Percentiles rank a stretch among this genome's conserved stretches.
These are phyloP conservation scores for Rhinophrynus dorsalis DNA, from an alignment of 2,797 vertebrate genomes.

Conservation along the genomic window DNA sequence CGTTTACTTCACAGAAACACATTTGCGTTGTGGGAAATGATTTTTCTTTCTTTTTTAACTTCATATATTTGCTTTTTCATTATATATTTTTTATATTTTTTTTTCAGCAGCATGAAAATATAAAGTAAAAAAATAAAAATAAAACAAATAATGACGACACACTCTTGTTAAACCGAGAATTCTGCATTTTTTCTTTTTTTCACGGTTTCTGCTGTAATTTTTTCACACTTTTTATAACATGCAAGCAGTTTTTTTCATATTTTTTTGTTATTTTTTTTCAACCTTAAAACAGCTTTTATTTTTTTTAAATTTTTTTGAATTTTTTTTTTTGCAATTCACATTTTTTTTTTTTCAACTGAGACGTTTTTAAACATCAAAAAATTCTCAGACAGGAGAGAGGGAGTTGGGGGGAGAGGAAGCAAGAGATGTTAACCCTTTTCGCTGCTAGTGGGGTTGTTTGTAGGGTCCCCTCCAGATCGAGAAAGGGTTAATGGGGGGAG, in stretches of 20 bases:
- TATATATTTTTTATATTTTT: constrained; percentile 12
- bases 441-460: neutral
- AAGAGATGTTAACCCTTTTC: constrained; percentile 52
- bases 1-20: constrained; percentile 42
- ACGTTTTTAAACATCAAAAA: constrained; percentile 41
- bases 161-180: constrained; percentile 38
- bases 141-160: constrained; percentile 46
- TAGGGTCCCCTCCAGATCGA: neutral
- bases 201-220: constrained; percentile 49
- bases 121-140: constrained; percentile 7
- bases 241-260: constrained; percentile 43
- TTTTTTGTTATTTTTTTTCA: constrained; percentile 39
- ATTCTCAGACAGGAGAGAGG: constrained; percentile 36
- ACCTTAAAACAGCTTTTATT: constrained; percentile 28
- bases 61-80: constrained; percentile 1
- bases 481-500: neutral
- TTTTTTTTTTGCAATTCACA: constrained; percentile 43
- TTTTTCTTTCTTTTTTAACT: neutral
- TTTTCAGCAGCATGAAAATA: constrained; percentile 25
- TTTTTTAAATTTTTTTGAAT: constrained; percentile 6
- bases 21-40: constrained; percentile 19
- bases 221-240: constrained; percentile 40
- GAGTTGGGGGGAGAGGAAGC: constrained; percentile 39
- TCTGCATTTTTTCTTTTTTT: constrained; percentile 35
- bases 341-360: constrained; percentile 39